Percentiles rank a stretch among this genome's conserved stretches.
Conservation (phyloP, 2,113 vertebrate genomes). For the Piaya cayana region DNA sequence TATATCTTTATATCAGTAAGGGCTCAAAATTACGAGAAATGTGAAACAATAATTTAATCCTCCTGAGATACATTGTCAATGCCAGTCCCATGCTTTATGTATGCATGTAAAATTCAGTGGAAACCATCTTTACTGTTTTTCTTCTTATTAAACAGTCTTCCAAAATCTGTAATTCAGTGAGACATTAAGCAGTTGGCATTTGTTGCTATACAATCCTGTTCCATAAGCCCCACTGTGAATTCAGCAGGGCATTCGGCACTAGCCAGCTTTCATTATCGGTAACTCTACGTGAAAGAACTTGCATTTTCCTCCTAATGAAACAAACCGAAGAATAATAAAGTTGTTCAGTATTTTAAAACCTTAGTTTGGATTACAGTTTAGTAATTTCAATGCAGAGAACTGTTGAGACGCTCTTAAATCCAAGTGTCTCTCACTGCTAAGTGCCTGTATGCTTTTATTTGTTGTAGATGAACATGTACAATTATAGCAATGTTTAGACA, state of each 20-base stretch:
- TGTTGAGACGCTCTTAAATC: constrained; percentile 20
- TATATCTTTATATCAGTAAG: constrained; percentile 1
- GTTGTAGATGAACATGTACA: background rate
- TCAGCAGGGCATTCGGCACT: constrained; percentile 64
- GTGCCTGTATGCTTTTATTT: background rate
- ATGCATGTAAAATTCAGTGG: constrained; percentile 58
- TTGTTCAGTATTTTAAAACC: constrained; percentile 59
- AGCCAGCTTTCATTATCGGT: constrained; percentile 75
- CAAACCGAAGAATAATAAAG: constrained; percentile 59
- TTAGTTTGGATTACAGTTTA: constrained; percentile 36
- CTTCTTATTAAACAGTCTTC: constrained; percentile 75
- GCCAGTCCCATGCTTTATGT: constrained; percentile 48
- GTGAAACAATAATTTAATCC: constrained; percentile 60
- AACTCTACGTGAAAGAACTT: constrained; percentile 72
- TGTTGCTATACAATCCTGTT: constrained; percentile 73
- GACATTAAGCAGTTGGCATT: constrained; percentile 76
- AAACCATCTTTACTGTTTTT: constrained; percentile 72
- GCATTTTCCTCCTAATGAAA: constrained; percentile 68
- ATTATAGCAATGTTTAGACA: background rate
- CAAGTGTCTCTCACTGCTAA: constrained; percentile 27
- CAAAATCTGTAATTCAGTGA: constrained; percentile 79
- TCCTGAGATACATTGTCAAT: constrained; percentile 46
- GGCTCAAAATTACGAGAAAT: constrained; percentile 19
- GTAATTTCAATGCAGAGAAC: constrained; percentile 19
- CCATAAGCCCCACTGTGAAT: constrained; percentile 74